Evolutionary conservation across 2,113 vertebrate genomes (phyloP).

Genomic region (Ammodytes marinus): DNA sequence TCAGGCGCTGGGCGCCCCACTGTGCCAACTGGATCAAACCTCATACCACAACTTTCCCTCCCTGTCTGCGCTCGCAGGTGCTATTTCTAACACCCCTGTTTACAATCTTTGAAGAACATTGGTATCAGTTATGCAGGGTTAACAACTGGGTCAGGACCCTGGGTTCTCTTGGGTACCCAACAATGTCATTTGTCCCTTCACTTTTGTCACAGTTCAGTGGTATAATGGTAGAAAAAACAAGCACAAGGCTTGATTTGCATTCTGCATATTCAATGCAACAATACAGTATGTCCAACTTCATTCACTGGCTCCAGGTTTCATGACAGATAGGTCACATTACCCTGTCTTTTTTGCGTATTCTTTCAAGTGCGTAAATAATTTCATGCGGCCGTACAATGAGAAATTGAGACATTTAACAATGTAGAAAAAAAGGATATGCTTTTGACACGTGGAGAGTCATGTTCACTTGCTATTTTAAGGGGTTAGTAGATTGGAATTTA

Average conservation of each 20-base stretch:
- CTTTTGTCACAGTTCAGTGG: background rate
- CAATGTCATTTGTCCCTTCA: background rate
- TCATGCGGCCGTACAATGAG: background rate
- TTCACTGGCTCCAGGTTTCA: background rate
- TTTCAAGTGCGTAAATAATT: background rate
- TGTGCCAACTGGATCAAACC: conserved; percentile 86
- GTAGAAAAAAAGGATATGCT: background rate
- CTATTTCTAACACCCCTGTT: background rate
- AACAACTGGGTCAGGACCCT: background rate
- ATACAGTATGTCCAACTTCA: background rate
- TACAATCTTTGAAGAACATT: background rate
- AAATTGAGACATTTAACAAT: background rate
- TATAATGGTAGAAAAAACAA: background rate
- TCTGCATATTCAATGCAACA: background rate
- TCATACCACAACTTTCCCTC: conserved; percentile 90
- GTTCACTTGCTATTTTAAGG: background rate
- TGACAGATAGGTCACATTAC: background rate
- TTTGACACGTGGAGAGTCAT: background rate
- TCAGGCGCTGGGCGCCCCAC: conserved; percentile 84
- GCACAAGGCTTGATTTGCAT: background rate
- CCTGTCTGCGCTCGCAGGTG: conserved; percentile 88
- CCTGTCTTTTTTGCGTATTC: background rate
- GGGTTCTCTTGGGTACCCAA: background rate
- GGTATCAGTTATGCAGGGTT: background rate
- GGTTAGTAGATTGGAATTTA: background rate